Base-by-base conservation (phyloP, 1,140 invertebrate genomes). In the Lepidurus apus region DNA sequence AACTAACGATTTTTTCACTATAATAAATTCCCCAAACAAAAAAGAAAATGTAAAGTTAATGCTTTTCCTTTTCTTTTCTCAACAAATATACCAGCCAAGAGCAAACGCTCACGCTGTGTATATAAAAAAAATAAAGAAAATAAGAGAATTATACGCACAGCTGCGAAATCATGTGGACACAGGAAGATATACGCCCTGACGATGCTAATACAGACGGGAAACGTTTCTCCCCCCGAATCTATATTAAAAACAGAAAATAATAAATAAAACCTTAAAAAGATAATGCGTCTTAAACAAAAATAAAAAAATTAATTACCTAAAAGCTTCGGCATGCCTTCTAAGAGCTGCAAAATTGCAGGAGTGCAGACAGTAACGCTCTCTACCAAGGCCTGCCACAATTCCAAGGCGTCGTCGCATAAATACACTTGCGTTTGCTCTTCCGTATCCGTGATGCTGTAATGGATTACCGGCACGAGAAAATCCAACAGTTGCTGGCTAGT, bases 381-480 rank as follows among this genome's bases (percentile, higher is more conserved):
- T 76, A 98, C 85, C 13, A 95, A 89, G 5, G 91, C 90, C 75
- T 92, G 86, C 95, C 96, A 98, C 76, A 98, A 88, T 81, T 95
- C 92, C 44, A 98, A 87, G 0, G 94, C 95, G 86, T 98, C 96
- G 85, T 98, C 95, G 80, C 96, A 85, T 73, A 97, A 88, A 86
- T 97, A 97, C 53, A 97, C 91, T 84, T 95, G 92, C 17, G 90
- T 91, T 47, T 90, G 89, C 84, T 95, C 90, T 78, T 89, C 89
- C 0, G 93, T 86, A 83, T 96, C 92, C 1, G 94, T 21, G 21
- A 65, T 95, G 80, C 92, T 91, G 79, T 93, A 86, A 81, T 90
- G 88, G 78, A 98, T 91, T 43, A 95, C 91, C 78, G 88, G 90
- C 78, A 94, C 84, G 43, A 95, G 86, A 83, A 95, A 91, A 74